These are phyloP conservation scores for Eupsittula cactorum DNA, from an alignment of 2,113 vertebrate species.

Conservation along the genomic window DNA sequence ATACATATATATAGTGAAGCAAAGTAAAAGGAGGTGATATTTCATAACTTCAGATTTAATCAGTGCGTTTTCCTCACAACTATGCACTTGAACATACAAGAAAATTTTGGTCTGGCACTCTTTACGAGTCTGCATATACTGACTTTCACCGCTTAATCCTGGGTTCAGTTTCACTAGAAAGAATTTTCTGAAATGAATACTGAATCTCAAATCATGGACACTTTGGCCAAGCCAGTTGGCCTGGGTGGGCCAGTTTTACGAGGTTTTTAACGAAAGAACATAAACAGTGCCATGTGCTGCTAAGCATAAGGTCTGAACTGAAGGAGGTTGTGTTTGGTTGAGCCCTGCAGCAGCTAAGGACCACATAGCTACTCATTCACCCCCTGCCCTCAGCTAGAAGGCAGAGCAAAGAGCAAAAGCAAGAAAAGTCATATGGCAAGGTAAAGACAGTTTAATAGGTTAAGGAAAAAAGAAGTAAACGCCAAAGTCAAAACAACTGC, in stretches of 20 bases:
- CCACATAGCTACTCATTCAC: not conserved
- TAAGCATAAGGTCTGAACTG: not conserved
- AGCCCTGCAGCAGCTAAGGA: not conserved
- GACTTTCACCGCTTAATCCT: not conserved
- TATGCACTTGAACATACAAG: not conserved
- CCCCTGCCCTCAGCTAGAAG: no score
- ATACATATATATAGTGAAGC: not conserved
- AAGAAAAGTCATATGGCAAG: accelerated
- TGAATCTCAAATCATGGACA: not conserved
- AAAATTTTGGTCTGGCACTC: not conserved
- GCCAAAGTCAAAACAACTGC: not conserved
- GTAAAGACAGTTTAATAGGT: not conserved
- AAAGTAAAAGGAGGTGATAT: not conserved
- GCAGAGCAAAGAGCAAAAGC: no score
- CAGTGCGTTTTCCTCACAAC: not conserved
- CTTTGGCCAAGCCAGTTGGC: not conserved
- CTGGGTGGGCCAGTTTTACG: not conserved
- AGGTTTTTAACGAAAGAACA: not conserved
- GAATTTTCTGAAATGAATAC: not conserved
- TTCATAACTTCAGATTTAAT: not conserved
- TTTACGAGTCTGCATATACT: not conserved
- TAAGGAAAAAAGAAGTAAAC: not conserved
- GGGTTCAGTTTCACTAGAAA: not conserved
- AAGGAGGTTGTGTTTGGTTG: accelerated
- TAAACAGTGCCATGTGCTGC: not conserved